Evolutionary conservation across 2,888 invertebrate species (phyloP).

Genomic region (Germaria angustata): DNA sequence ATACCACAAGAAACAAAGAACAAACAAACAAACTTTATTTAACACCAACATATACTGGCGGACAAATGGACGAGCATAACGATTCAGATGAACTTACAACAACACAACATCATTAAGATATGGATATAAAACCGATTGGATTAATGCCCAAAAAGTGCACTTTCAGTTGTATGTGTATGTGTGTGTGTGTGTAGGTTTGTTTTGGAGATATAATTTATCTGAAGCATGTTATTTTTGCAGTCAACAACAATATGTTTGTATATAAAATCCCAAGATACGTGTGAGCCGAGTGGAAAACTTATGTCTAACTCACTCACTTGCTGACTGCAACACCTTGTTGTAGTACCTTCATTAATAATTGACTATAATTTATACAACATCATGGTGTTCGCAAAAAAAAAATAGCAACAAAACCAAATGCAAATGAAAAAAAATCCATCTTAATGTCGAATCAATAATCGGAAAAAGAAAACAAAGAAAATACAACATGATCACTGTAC

Average conservation of each 20-base stretch:
- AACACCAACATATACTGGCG: slow-evolving; percentile 13
- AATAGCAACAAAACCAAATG: background rate
- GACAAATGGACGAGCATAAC: background rate
- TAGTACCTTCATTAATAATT: slow-evolving; percentile 57
- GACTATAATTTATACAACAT: slow-evolving; percentile 51
- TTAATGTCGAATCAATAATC: slow-evolving; percentile 62
- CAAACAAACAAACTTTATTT: slow-evolving; percentile 13
- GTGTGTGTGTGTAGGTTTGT: background rate
- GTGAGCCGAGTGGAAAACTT: background rate
- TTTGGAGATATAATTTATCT: slow-evolving; percentile 46
- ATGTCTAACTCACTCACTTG: background rate
- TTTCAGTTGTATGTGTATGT: background rate
- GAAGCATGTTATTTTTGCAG: slow-evolving; percentile 47
- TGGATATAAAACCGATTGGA: slow-evolving; percentile 44
- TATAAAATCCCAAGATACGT: slow-evolving; percentile 29
- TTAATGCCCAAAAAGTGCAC: background rate
- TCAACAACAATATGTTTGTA: slow-evolving; percentile 40
- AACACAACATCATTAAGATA: slow-evolving; percentile 61
- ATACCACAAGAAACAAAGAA: slow-evolving; percentile 35
- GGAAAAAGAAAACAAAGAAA: slow-evolving; percentile 41
- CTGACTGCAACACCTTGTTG: slow-evolving; percentile 15
- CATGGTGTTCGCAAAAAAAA: background rate
- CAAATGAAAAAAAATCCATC: slow-evolving; percentile 20
- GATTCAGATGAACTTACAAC: slow-evolving; percentile 14
- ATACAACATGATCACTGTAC: slow-evolving; percentile 60